Conservation (phyloP, 1,140 invertebrate species). For the Coelopa frigida region DNA sequence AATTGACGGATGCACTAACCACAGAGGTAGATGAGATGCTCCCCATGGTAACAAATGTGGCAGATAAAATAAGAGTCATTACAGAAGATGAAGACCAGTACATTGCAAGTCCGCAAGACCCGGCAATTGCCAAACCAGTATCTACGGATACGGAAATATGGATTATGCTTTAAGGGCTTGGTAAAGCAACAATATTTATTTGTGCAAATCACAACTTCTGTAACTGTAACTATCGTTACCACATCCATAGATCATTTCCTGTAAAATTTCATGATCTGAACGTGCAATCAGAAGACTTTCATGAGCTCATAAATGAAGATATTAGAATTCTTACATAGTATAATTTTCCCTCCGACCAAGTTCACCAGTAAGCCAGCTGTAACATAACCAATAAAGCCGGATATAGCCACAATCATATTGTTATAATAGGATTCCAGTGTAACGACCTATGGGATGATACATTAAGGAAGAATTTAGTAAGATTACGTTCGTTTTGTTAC, state of each 20-base stretch:
- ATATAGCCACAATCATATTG: constrained; percentile 48
- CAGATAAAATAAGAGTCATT: constrained; percentile 29
- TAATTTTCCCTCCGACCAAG: constrained; percentile 48
- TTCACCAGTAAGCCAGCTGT: constrained; percentile 46
- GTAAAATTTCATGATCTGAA: no score
- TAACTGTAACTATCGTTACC: no score
- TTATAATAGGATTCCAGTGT: constrained; percentile 47
- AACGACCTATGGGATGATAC: constrained; percentile 29
- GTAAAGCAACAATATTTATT: no score
- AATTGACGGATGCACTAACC: constrained; percentile 33
- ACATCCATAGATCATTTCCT: no score
- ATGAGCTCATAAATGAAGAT: no score
- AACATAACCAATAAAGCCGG: constrained; percentile 47
- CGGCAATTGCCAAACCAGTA: constrained; percentile 37
- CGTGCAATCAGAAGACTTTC: no score
- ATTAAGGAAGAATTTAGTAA: no score
- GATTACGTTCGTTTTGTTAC: background rate
- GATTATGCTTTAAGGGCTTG: no score
- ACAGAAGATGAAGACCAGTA: constrained; percentile 46
- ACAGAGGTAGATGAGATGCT: constrained; percentile 36
- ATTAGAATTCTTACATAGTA: no score
- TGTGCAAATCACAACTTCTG: no score
- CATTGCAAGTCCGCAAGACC: constrained; percentile 40
- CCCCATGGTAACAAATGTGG: constrained; percentile 32
- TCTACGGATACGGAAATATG: no score